Conservation (phyloP, 2,113 vertebrate species). For the Phocoena sinus region DNA sequence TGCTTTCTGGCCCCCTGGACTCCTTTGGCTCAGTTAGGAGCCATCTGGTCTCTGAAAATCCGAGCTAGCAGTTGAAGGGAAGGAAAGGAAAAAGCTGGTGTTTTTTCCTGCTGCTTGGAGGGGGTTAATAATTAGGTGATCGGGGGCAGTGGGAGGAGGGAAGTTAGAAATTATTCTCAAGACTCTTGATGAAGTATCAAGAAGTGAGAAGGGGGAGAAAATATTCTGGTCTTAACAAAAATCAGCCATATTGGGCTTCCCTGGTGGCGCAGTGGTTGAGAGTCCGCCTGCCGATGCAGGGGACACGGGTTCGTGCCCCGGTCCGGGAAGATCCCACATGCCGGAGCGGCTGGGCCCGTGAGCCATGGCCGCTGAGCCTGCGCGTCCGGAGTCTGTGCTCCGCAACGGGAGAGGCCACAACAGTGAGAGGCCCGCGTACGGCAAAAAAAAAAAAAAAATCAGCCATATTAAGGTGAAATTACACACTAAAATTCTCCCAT, state of each 20-base stretch:
- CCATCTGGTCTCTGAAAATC: constrained; percentile 65
- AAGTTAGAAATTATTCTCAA: constrained; percentile 14
- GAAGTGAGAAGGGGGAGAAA: constrained; percentile 14
- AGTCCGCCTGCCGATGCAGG: too few relatives aligned
- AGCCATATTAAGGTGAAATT: background rate
- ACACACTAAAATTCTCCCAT: background rate
- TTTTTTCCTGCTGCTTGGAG: background rate
- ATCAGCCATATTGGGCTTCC: background rate
- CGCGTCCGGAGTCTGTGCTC: accelerated
- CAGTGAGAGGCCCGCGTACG: too few relatives aligned
- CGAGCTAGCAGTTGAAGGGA: background rate
- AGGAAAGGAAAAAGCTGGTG: background rate
- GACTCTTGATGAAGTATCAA: background rate
- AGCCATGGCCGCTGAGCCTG: too few relatives aligned
- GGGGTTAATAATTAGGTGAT: constrained; percentile 33
- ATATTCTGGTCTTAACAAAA: background rate
- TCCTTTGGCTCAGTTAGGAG: constrained; percentile 40
- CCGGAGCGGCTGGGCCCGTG: too few relatives aligned
- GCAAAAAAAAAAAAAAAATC: too few relatives aligned
- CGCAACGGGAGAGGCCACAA: too few relatives aligned
- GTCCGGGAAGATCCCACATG: too few relatives aligned
- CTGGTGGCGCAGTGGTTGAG: too few relatives aligned
- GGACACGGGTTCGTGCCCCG: too few relatives aligned
- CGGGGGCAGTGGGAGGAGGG: background rate
- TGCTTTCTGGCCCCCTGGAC: constrained; percentile 31